Evolutionary conservation across 2,888 invertebrate genomes (phyloP).

Genomic region (Mimachlamys varia): DNA sequence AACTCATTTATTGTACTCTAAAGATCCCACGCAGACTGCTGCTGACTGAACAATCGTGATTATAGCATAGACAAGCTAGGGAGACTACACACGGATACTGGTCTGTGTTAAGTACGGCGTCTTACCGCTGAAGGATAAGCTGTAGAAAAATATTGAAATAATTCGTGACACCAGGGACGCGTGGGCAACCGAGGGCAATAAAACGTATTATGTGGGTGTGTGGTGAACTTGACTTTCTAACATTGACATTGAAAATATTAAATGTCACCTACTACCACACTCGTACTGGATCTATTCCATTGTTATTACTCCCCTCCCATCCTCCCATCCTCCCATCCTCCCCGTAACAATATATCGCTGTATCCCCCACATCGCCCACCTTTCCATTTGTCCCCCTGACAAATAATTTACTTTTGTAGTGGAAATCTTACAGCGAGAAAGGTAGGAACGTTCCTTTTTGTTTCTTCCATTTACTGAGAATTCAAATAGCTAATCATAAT

Average conservation of each 20-base stretch:
- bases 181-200: background rate
- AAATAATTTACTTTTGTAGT: background rate
- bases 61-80: no score
- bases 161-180: background rate
- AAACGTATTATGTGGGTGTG: background rate
- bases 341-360: background rate
- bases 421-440: background rate
- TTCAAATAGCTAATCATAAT: no score
- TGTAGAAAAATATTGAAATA: background rate
- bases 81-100: no score
- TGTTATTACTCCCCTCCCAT: background rate
- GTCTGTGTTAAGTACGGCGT: background rate
- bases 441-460: background rate
- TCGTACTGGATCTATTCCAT: no score
- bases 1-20: background rate
- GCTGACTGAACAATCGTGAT: background rate
- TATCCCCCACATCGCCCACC: background rate
- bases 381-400: background rate
- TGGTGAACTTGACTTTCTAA: background rate
- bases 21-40: background rate
- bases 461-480: background rate
- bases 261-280: background rate
- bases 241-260: slow-evolving; percentile 27
- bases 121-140: background rate
- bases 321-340: background rate